phyloP scores from a whole-genome alignment of 2,113 vertebrate species.

The Hemibagrus wyckioides region DNA sequence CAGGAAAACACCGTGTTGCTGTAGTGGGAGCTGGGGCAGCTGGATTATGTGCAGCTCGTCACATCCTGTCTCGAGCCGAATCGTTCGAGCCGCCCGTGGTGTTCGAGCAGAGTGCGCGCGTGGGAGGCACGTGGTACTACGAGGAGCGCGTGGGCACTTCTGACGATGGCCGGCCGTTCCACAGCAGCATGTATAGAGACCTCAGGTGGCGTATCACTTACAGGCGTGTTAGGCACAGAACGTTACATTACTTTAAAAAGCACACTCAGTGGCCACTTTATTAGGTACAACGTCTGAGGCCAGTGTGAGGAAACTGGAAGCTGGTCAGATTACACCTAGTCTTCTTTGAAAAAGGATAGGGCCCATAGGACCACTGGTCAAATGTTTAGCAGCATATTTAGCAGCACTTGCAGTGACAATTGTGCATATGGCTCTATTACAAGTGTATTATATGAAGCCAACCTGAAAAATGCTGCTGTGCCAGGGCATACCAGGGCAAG shows the following conservation, averaged over 20 bases:
- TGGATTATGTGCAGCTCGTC: conserved; percentile 74
- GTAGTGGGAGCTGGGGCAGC: conserved; percentile 76
- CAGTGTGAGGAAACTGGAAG: background rate
- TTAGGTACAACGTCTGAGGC: background rate
- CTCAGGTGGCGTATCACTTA: conserved; percentile 61
- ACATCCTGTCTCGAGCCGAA: conserved; percentile 66
- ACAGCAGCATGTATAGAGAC: conserved; percentile 82
- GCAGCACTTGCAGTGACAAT: background rate
- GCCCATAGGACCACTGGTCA: background rate
- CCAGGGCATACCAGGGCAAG: background rate
- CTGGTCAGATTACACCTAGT: background rate
- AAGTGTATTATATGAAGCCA: background rate
- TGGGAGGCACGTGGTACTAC: conserved; percentile 81
- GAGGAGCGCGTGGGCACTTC: conserved; percentile 58
- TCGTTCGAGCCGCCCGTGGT: conserved; percentile 71
- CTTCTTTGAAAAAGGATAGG: no score
- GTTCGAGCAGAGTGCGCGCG: conserved; percentile 64
- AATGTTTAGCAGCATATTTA: background rate
- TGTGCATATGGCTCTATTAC: background rate
- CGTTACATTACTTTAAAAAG: background rate
- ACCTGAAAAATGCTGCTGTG: background rate
- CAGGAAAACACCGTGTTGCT: conserved; percentile 59
- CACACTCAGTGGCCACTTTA: background rate
- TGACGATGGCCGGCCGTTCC: conserved; percentile 52
- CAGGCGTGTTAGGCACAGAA: background rate